Base-by-base conservation (phyloP, 2,113 vertebrate species). In the Planiliza haematocheilus region DNA sequence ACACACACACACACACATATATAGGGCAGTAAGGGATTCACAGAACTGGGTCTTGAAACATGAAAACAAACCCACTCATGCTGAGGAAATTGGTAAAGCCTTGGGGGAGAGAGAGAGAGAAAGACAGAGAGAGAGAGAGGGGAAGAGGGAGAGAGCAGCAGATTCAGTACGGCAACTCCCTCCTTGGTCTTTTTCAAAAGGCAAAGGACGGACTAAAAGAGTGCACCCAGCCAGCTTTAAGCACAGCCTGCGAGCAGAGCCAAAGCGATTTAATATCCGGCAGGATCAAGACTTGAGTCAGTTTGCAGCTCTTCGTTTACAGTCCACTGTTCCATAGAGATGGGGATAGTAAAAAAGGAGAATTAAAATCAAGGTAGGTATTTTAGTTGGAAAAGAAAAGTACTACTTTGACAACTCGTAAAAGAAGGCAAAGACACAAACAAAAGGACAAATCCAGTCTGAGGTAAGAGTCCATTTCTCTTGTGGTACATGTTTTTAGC, bases 11-110 rank as follows among this genome's bases (percentile, higher is more conserved):
- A 65, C 36, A 49, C 8, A 59, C 43, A 60, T 18, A 80, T 18
- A 82, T 63, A 82, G 75, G 82, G 84, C 71, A 84, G 91, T 66
- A 60, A 79, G 71, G 76, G 74, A 91, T 79, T 82, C 80, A 84
- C 52, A 73, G 48, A 81, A 82, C 61, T 70, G 30, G 81, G 74
- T 80, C 80, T 83, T 81, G 82, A 69, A 30, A 75, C 66, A 81
- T 88, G 20, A 88, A 92, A 89, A 87, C 82, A 90, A 91, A 91
- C 66, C 65, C 60, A 78, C 21, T 92, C 83, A 89, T 65, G 87
- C 88, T 78, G 87, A 90, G 80, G 77, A 91, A 91, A 91, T 90
- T 79, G 59, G 52, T 18, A 66, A 70, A 55, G 81, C 75, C 52
- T 69, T 21, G 12, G 50, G 74, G 68, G 43, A 63, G 55, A 50